Evolutionary conservation across 2,113 vertebrate genomes (phyloP), one percentile per base, ranked within the genome.

Genomic region (Salvelinus fontinalis): DNA sequence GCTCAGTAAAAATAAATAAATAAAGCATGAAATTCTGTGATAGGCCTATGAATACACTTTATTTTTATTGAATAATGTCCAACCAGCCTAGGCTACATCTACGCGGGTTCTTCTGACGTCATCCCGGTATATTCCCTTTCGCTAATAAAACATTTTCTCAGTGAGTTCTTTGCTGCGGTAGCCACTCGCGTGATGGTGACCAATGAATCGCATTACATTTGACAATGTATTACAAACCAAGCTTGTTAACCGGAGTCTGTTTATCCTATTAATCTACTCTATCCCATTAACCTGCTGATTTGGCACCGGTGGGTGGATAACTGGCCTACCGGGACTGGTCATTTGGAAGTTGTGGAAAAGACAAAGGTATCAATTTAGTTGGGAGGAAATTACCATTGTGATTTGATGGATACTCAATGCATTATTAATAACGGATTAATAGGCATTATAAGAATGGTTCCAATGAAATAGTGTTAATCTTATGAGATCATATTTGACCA

Each of bases 401-500:
- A 71, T 60, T 20, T 51, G 54, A 31, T 68, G 12, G 18, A n/a
- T n/a, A 69, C n/a, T 9, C 39, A 44, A 44, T 44, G 39, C 39
- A 44, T 44, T 44, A 44, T 44, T 11, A 44, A 44, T 44, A 44
- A 44, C 39, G 9, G 8, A 44, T 44, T 44, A 44, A 44, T 44
- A 11, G 9, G 39, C 39, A 44, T 79, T 70, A 74, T 31, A 44
- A 71, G 60, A 74, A 70, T 39, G 67, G 74, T 74, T 16, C 14
- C 31, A 68, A 34, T 18, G 74, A 78, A 27, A 59, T 60, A 13
- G 14, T 34, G 70, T 29, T 60, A 5, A 29, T 59, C 71, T 20
- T 22, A 79, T 79, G 76, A 82, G 67, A 26, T 75, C 73, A 1
- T 49, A 64, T 18, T 65, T 68, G 57, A 73, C 20, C 18, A 70